Evolutionary conservation across 37 sponge, comb jelly and placozoan species (phyloP).

Genomic region (Lycopodina hypogea): DNA sequence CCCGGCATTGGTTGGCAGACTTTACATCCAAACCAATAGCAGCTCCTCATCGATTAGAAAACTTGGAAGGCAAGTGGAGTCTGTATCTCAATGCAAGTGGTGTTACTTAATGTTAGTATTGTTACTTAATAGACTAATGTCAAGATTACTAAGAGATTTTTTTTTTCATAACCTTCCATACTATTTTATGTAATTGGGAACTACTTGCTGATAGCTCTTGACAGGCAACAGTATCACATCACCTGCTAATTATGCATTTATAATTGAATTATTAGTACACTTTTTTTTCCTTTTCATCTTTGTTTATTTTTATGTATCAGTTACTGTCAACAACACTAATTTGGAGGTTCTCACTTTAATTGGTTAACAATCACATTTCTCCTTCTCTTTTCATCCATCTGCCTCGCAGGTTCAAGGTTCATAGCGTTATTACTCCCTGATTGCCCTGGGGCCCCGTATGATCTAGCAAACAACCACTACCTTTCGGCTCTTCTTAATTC

Average conservation of each 20-base stretch:
- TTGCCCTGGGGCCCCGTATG: conserved; percentile 80
- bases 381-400: not conserved
- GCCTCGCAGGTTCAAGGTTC: conserved; percentile 41
- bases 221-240: too few species aligned
- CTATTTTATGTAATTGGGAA: too few species aligned
- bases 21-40: conserved; percentile 74
- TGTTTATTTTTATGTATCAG: too few species aligned
- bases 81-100: not conserved
- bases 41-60: conserved; percentile 66
- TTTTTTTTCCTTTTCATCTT: too few species aligned
- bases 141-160: too few species aligned
- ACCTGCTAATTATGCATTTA: too few species aligned
- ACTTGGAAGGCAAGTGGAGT: conserved; percentile 60
- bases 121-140: not conserved
- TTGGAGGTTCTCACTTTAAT: too few species aligned
- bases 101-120: not conserved
- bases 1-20: conserved; percentile 78
- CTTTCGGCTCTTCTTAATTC: conserved; percentile 53
- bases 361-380: too few species aligned
- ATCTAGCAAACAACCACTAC: conserved; percentile 56
- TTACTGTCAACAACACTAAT: too few species aligned
- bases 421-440: conserved; percentile 70
- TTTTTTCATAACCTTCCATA: too few species aligned
- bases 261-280: too few species aligned
- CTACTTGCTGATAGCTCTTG: too few species aligned